These are phyloP conservation scores for Diarsia rubi DNA, from an alignment of 2,888 invertebrate species.

Conservation along the genomic window DNA sequence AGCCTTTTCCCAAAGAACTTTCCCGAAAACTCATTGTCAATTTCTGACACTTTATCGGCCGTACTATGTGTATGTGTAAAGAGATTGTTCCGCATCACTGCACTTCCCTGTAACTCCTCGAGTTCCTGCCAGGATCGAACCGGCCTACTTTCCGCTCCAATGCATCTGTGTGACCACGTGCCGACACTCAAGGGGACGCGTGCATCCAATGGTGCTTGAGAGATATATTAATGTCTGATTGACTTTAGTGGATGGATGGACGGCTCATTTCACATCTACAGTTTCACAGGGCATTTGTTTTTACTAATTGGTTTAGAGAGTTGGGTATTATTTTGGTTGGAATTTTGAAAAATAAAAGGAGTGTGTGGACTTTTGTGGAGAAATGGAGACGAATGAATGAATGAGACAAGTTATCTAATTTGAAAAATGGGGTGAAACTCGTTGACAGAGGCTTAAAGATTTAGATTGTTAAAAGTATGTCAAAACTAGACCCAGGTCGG, in stretches of 20 bases:
- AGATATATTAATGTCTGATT: slow-evolving; percentile 55
- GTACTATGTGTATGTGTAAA: slow-evolving; percentile 47
- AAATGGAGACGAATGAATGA: too few species aligned
- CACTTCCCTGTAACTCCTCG: slow-evolving; percentile 41
- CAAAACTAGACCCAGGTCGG: not conserved
- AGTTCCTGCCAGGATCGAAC: slow-evolving; percentile 22
- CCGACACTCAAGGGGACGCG: slow-evolving; percentile 60
- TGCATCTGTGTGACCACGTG: slow-evolving; percentile 62
- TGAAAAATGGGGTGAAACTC: not conserved
- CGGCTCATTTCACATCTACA: slow-evolving; percentile 44
- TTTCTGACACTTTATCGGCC: slow-evolving; percentile 6
- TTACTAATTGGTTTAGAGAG: slow-evolving; percentile 23
- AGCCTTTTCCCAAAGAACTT: not conserved
- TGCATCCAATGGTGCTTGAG: slow-evolving; percentile 66
- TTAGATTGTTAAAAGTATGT: not conserved
- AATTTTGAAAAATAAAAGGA: not conserved
- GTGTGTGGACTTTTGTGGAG: not conserved
- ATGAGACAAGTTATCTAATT: not conserved
- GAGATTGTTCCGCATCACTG: slow-evolving; percentile 61
- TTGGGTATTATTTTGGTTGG: slow-evolving; percentile 2
- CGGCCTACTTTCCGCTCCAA: slow-evolving; percentile 61
- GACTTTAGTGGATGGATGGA: slow-evolving; percentile 51
- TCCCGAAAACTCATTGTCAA: not conserved
- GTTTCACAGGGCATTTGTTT: slow-evolving; percentile 54
- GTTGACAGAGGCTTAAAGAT: not conserved